Base-by-base conservation (phyloP, 2,113 vertebrate species). In the Aphyosemion australe region DNA sequence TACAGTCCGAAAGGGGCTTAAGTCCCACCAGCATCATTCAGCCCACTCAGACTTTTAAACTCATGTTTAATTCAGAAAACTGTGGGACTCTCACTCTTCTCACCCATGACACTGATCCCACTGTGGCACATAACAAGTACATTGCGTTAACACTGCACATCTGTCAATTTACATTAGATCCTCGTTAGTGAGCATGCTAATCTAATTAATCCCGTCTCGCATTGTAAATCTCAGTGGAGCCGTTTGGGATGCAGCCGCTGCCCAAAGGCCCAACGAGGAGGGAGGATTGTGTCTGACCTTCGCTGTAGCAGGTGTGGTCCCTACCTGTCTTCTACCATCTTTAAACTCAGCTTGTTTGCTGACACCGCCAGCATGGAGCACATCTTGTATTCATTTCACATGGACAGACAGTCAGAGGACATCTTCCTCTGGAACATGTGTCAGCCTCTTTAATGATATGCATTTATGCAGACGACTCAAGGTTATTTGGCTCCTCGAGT, bases 41-140 rank as follows among this genome's bases (percentile, higher is more conserved):
- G 41, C 72, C 62, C 65, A 82, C 79, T 86, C 75, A 82, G 49
- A n/a, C n/a, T n/a, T n/a, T 26, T 26, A 4, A 5, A 26, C 61
- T 88, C 86, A 85, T 91, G 73, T 76, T 89, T 89, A 84, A 90
- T 89, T 86, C 82, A 90, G 50, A 78, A 69, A 79, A 70, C 72
- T 50, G 15, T n/a, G 64, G 42, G 62, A 72, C 82, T 84, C 72
- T 69, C 69, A 73, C 62, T 63, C 16, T 48, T 71, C 75, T 11
- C 61, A 20, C 51, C 72, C 43, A 2, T 2, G 41, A 78, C 57
- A 48, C 68, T 53, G 67, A 78, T 64, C 61, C 68, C 77, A 67
- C 67, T 18, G 67, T 18, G n/a, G 74, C 65, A 41, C 69, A 59
- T 50, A 64, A 67, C 46, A 63, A 69, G 61, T 62, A 15, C 67